These are phyloP conservation scores for Helicoverpa armigera DNA, from an alignment of 1,140 invertebrate genomes.

Conservation along the genomic window DNA sequence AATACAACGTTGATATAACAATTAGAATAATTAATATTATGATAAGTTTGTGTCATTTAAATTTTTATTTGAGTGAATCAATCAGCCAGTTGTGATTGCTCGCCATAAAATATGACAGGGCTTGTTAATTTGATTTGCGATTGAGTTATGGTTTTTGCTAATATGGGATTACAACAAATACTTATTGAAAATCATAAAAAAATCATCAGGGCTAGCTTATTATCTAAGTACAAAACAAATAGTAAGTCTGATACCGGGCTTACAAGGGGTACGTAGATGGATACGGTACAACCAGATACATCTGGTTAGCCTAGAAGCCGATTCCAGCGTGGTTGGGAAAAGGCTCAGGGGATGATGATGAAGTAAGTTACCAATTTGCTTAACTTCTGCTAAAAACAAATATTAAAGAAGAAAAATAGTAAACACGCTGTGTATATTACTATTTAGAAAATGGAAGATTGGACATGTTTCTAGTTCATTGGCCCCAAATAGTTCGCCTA, in stretches of 20 bases:
- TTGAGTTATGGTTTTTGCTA: neutral
- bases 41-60: neutral
- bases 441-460: neutral
- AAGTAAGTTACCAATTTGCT: no score
- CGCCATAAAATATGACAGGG: neutral
- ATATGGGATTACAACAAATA: neutral
- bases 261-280: no score
- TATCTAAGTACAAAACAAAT: no score
- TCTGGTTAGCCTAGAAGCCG: no score
- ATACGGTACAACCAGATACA: no score
- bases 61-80: neutral
- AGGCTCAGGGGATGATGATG: no score
- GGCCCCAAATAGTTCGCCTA: neutral
- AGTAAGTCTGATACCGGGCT: no score
- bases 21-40: slow-evolving; percentile 1
- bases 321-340: no score
- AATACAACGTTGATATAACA: neutral
- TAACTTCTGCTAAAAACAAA: no score
- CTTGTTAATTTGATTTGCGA: neutral
- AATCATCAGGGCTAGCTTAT: neutral
- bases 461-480: neutral
- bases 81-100: neutral
- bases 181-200: no score
- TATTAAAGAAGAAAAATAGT: neutral
- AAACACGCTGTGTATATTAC: neutral